Base-by-base conservation (phyloP, 2,797 vertebrate genomes). In the Anguilla marmorata region DNA sequence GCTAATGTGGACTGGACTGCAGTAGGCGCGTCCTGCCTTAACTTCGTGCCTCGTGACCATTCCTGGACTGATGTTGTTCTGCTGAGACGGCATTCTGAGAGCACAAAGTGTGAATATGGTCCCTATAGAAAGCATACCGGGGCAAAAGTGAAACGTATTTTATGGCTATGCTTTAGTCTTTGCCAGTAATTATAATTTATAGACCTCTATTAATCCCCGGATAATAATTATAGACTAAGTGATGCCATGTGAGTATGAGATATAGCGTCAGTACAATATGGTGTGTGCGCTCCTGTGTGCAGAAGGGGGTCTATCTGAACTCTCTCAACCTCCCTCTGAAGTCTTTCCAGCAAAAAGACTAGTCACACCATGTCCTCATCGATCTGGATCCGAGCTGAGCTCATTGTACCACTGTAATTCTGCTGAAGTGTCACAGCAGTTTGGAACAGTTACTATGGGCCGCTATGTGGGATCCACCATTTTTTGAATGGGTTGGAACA, bases 401-500 rank as follows among this genome's bases (percentile, higher is more conserved):
- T 24, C 69, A 27, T 33, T 56, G 41, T 19, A n/a, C 4, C 14
- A 54, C 24, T 76, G 45, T 72, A 76, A 27, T 86, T 45, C 41
- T 63, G 33, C 41, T 45, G 33, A 24, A 24, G 14, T 33, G 60
- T 30, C 37, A 27, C 21, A 12, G 85, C 16, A 60, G 19, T 66
- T 2, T 56, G 7, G 5, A 11, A 91, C 93, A 90, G 90, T 90
- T 69, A 86, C 60, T n/a, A 86, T n/a, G 9, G 54, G 48, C n/a
- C 30, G 41, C 69, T 88, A 76, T 5, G 3, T 66, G 14, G 63
- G 21, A 69, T 90, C 87, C 19, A 88, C n/a, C 37, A 92, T 87
- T 41, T 92, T 88, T 54, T 91, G 89, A 79, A 85, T 88, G 88
- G 72, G 88, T 83, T 91, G 69, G 69, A 91, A 52, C 90, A 76